Evolutionary conservation across 2,888 invertebrate genomes (phyloP).

Genomic region (Drosophila setosimentum): DNA sequence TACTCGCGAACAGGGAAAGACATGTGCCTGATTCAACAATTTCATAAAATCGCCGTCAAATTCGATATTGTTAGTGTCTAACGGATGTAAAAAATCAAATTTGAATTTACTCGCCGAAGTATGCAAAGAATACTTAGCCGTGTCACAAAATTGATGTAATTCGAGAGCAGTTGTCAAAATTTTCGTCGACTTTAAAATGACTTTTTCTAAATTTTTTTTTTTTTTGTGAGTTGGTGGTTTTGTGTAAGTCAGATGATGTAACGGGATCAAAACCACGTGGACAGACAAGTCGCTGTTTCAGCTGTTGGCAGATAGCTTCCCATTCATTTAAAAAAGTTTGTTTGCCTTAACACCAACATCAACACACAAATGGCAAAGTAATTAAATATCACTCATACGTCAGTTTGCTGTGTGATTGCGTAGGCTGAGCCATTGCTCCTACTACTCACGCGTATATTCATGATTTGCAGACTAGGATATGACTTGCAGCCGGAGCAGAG

Average conservation of each 20-base stretch:
- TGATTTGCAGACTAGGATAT: conserved; percentile 24
- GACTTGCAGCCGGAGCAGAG: neutral
- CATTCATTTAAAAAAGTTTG: conserved; percentile 14
- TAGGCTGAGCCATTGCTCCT: neutral
- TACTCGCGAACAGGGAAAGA: neutral
- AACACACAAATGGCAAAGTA: conserved; percentile 49
- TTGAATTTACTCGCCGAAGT: conserved; percentile 29
- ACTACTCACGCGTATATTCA: neutral
- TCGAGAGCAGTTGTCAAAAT: conserved; percentile 46
- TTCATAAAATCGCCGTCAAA: conserved; percentile 26
- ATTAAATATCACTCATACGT: conserved; percentile 73
- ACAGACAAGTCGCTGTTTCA: conserved; percentile 37
- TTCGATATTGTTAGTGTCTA: conserved; percentile 27
- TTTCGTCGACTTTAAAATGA: conserved; percentile 41
- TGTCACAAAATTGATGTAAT: conserved; percentile 56
- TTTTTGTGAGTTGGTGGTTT: neutral
- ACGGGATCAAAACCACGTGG: conserved; percentile 15
- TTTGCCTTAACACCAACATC: conserved; percentile 25
- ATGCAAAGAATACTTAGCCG: conserved; percentile 22
- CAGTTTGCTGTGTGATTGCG: conserved; percentile 29
- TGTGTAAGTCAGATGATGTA: neutral
- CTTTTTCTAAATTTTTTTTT: conserved; percentile 7
- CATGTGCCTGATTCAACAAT: conserved; percentile 21
- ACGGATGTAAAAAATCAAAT: conserved; percentile 52
- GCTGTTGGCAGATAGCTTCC: conserved; percentile 29